Evolutionary conservation across 2,797 vertebrate species (phyloP).

Genomic region (Pteronotus mesoamericanus): DNA sequence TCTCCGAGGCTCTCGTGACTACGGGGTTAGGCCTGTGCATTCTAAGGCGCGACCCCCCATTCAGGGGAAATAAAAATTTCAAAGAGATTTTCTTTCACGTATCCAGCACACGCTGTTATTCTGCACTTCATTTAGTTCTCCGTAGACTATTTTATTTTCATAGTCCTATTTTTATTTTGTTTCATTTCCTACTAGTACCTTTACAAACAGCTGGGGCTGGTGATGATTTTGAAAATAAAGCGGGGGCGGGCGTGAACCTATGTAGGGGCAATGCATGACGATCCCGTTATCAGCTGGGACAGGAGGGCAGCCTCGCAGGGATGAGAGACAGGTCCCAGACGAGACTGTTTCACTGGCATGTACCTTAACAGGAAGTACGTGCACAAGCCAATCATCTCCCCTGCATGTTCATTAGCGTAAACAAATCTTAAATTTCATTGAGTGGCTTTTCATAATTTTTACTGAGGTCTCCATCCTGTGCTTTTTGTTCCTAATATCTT

Average conservation of each 20-base stretch:
- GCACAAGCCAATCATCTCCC: neutral
- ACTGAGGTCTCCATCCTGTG: neutral
- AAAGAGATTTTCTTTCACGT: neutral
- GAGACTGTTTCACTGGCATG: neutral
- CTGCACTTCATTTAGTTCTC: neutral
- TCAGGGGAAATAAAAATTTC: neutral
- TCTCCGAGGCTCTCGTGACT: neutral
- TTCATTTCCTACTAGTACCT: neutral
- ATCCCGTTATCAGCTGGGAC: neutral
- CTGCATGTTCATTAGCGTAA: neutral
- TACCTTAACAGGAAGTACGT: neutral
- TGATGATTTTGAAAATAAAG: constrained; percentile 6
- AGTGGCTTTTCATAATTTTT: neutral
- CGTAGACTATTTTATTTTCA: neutral
- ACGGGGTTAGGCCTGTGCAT: neutral
- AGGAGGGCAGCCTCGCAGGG: neutral
- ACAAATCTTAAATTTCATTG: neutral
- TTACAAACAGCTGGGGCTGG: neutral
- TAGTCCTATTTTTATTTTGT: neutral
- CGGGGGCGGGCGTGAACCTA: neutral
- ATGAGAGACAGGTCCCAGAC: neutral
- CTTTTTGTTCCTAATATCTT: neutral
- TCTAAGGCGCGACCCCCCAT: neutral
- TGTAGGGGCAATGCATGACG: neutral
- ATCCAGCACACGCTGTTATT: neutral